Conservation (phyloP, 2,113 vertebrate genomes). For the Verasper variegatus region DNA sequence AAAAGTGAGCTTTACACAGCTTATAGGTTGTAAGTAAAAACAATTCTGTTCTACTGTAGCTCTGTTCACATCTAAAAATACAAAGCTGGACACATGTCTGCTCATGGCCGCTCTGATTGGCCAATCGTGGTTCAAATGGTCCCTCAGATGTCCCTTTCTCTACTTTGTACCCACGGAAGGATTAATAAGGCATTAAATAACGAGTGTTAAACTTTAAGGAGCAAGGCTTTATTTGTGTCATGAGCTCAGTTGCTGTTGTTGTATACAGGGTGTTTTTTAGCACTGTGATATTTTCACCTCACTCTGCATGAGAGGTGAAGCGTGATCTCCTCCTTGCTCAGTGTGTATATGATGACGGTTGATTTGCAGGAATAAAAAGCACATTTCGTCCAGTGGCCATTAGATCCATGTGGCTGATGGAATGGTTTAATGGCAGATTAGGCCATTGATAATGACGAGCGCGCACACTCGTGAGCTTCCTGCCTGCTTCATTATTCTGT, state of each 20-base stretch:
- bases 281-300: constrained; percentile 17
- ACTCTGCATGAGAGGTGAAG: too few relatives aligned
- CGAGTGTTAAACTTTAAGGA: too few relatives aligned
- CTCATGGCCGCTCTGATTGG: too few relatives aligned
- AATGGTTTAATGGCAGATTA: constrained; percentile 72
- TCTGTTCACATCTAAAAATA: too few relatives aligned
- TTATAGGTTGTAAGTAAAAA: too few relatives aligned
- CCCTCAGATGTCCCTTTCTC: constrained; percentile 13
- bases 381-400: constrained; percentile 28
- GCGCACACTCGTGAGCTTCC: constrained; percentile 50
- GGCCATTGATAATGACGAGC: constrained; percentile 67
- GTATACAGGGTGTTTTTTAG: too few relatives aligned
- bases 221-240: not conserved
- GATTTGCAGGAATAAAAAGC: constrained; percentile 33
- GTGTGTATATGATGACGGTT: constrained; percentile 15
- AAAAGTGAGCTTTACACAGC: too few relatives aligned
- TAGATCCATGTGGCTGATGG: constrained; percentile 50
- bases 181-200: constrained; percentile 24
- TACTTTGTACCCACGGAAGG: constrained; percentile 8
- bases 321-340: not conserved
- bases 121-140: too few relatives aligned
- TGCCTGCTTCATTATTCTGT: constrained; percentile 70
- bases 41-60: too few relatives aligned
- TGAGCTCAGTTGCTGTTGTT: too few relatives aligned
- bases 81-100: too few relatives aligned